Conservation (phyloP, 2,888 invertebrate species). For the Lasioglossum leucozonium region DNA sequence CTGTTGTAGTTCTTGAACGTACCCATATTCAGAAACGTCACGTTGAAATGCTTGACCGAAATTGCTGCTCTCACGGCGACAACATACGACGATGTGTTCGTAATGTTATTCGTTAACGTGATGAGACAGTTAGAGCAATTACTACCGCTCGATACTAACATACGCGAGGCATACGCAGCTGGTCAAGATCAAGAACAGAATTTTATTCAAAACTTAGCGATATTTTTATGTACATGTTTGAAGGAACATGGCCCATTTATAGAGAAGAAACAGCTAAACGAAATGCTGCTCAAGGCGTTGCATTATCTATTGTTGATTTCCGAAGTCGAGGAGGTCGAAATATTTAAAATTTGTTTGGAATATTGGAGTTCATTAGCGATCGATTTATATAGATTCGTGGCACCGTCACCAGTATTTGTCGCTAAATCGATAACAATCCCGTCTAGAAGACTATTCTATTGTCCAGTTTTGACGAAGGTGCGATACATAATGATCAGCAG, state of each 20-base stretch:
- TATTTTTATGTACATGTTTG: constrained; percentile 98
- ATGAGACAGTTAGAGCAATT: constrained; percentile 97
- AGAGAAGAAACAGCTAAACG: constrained; percentile 92
- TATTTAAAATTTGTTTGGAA: constrained; percentile 99
- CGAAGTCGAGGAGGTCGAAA: constrained; percentile 99
- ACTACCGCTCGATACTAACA: constrained; percentile 95
- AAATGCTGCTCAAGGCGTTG: constrained; percentile 92
- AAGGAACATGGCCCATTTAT: constrained; percentile 97
- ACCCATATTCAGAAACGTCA: constrained; percentile 98
- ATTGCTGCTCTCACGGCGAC: constrained; percentile 96
- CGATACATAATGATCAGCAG: constrained; percentile 99
- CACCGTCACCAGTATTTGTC: constrained; percentile 84
- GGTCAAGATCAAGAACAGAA: constrained; percentile 99
- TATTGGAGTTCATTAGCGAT: constrained; percentile 98
- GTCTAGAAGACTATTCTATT: constrained; percentile 90
- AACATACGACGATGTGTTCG: constrained; percentile 97
- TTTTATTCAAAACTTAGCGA: constrained; percentile 98
- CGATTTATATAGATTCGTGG: constrained; percentile 93
- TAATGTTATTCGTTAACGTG: constrained; percentile 94
- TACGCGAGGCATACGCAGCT: constrained; percentile 96
- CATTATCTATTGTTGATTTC: constrained; percentile 96
- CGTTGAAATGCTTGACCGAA: constrained; percentile 98
- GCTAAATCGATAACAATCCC: constrained; percentile 83
- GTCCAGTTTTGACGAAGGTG: constrained; percentile 93
- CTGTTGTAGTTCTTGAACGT: constrained; percentile 94